A percentile compares a stretch with the other conserved stretches of the same genome.
Conservation (phyloP, 2,888 invertebrate species). For the Brachylomia viminalis region DNA sequence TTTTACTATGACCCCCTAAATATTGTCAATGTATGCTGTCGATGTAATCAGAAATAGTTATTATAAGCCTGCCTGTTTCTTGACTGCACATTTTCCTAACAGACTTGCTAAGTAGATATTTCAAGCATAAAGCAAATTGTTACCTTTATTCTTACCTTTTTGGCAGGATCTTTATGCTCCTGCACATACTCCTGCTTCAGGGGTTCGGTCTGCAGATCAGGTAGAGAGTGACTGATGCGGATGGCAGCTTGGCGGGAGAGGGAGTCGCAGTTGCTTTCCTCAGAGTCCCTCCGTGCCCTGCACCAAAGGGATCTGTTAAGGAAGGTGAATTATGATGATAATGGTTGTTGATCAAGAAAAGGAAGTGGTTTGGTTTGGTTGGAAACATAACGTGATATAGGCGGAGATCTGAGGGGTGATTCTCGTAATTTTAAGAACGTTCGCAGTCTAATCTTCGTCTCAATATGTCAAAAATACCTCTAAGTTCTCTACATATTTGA, state of each 20-base stretch:
- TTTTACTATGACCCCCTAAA: background rate
- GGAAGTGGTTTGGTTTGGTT: background rate
- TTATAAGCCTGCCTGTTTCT: background rate
- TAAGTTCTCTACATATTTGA: too few species aligned
- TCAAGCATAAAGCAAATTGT: background rate
- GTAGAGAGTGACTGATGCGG: constrained; percentile 94
- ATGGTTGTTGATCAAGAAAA: constrained; percentile 27
- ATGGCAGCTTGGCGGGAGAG: constrained; percentile 92
- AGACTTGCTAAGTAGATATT: too few species aligned
- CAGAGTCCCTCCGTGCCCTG: constrained; percentile 86
- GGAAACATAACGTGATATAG: background rate
- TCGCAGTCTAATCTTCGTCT: too few species aligned
- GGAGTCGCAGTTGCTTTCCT: constrained; percentile 90
- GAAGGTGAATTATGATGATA: constrained; percentile 44
- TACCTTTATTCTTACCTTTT: constrained; percentile 89
- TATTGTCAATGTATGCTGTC: background rate
- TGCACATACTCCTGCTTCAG: constrained; percentile 93
- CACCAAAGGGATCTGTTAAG: constrained; percentile 71
- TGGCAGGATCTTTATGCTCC: constrained; percentile 92
- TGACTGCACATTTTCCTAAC: background rate
- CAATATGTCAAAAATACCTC: too few species aligned
- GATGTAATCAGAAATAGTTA: background rate
- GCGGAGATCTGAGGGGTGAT: too few species aligned
- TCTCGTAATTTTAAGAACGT: too few species aligned
- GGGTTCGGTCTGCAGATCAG: constrained; percentile 93